These are phyloP conservation scores for Babylonia areolata DNA, from an alignment of 1,140 invertebrate species.

Conservation along the genomic window DNA sequence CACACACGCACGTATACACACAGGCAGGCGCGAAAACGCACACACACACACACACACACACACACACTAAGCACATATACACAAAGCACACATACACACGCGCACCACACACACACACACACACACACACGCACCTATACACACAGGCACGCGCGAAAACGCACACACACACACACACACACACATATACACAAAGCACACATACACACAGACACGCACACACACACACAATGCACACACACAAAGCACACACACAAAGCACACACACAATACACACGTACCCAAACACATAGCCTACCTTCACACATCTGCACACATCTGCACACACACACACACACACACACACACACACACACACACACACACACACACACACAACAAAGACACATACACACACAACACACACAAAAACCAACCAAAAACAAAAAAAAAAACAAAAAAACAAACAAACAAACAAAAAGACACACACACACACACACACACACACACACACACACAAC, in stretches of 20 bases:
- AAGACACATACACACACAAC: no score
- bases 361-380: neutral
- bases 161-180: neutral
- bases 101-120: no score
- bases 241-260: no score
- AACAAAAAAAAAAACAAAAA: no score
- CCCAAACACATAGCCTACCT: no score
- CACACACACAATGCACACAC: no score
- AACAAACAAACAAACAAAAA: no score
- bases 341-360: conserved; percentile 2
- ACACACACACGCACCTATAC: neutral
- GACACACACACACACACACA: no score
- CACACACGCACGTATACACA: neutral
- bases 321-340: neutral
- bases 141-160: neutral
- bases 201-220: neutral
- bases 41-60: neutral
- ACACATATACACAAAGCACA: conserved; percentile 1
- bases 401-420: no score
- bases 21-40: neutral
- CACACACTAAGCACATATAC: neutral
- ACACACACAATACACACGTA: conserved; percentile 4
- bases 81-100: neutral
- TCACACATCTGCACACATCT: neutral
- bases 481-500: no score